Evolutionary conservation across 2,797 vertebrate species (phyloP).

Genomic region (Eremophila alpestris): DNA sequence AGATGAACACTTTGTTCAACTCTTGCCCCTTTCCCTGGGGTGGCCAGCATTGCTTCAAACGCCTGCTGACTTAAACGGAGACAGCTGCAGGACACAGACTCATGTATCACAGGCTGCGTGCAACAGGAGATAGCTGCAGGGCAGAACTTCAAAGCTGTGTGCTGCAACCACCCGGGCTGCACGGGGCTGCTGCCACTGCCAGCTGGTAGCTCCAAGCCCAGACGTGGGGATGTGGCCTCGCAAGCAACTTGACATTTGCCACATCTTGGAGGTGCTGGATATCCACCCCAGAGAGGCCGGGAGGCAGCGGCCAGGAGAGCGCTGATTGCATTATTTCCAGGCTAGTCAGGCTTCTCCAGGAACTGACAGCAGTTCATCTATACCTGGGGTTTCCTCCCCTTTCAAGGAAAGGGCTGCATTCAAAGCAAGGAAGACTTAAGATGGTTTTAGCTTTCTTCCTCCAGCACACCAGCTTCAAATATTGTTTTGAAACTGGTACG

Average conservation of each 20-base stretch:
- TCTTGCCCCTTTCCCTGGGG: constrained; percentile 61
- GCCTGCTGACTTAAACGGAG: constrained; percentile 71
- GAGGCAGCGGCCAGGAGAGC: background rate
- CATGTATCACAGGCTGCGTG: constrained; percentile 64
- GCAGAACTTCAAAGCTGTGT: constrained; percentile 77
- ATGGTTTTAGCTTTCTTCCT: background rate
- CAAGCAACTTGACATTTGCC: constrained; percentile 37
- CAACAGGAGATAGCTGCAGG: constrained; percentile 74
- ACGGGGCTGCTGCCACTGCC: constrained; percentile 37
- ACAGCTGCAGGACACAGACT: constrained; percentile 75
- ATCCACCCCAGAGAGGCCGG: background rate
- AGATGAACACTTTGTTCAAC: constrained; percentile 71
- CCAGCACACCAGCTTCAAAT: background rate
- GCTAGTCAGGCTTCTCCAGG: background rate
- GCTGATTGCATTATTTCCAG: background rate
- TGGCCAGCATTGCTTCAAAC: constrained; percentile 71
- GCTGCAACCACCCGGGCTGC: constrained; percentile 50
- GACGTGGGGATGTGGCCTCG: background rate
- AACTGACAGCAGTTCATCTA: background rate
- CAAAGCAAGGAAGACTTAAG: background rate
- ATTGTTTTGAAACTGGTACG: background rate
- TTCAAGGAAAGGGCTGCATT: background rate
- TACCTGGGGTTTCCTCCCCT: background rate
- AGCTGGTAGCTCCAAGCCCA: constrained; percentile 59
- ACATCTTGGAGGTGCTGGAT: background rate